Percentiles rank a stretch among this genome's conserved stretches.
Evolutionary conservation across 2,113 vertebrate species (phyloP).

Genomic region (Rhizomys pruinosus): DNA sequence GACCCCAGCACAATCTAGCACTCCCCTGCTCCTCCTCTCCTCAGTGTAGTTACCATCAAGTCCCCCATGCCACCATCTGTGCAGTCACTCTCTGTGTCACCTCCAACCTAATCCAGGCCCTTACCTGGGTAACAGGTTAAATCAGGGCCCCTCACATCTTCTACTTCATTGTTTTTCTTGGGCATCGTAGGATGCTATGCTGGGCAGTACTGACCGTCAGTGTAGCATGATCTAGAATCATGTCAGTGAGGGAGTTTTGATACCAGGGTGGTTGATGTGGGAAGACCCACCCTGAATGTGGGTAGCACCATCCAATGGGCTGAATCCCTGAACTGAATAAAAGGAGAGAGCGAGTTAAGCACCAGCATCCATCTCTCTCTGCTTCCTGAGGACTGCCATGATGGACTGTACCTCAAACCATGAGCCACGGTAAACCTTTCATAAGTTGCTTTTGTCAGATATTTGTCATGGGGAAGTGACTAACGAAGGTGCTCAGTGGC

Average conservation of each 20-base stretch:
- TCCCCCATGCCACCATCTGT: accelerated
- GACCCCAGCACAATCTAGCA: not conserved
- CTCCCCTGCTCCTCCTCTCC: accelerated
- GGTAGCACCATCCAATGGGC: too few species aligned
- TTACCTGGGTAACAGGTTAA: accelerated
- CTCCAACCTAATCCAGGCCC: not conserved
- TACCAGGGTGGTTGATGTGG: not conserved
- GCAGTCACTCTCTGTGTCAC: not conserved
- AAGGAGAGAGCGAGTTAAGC: too few species aligned
- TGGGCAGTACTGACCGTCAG: not conserved
- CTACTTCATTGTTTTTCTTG: accelerated
- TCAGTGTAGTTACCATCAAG: accelerated
- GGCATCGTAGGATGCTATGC: too few species aligned
- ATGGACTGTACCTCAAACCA: too few species aligned
- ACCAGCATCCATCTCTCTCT: too few species aligned
- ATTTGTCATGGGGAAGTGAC: too few species aligned
- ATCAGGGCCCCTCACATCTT: not conserved
- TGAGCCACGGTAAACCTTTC: too few species aligned
- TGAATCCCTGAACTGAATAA: too few species aligned
- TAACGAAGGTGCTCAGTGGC: too few species aligned
- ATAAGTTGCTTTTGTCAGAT: too few species aligned
- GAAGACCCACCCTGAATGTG: too few species aligned
- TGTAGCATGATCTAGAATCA: not conserved
- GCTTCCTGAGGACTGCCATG: too few species aligned
- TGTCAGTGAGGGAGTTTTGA: not conserved